A percentile compares a stretch with the other conserved stretches of the same genome.
phyloP scores from a whole-genome alignment of 2,113 vertebrate genomes.

The Pimephales promelas region DNA sequence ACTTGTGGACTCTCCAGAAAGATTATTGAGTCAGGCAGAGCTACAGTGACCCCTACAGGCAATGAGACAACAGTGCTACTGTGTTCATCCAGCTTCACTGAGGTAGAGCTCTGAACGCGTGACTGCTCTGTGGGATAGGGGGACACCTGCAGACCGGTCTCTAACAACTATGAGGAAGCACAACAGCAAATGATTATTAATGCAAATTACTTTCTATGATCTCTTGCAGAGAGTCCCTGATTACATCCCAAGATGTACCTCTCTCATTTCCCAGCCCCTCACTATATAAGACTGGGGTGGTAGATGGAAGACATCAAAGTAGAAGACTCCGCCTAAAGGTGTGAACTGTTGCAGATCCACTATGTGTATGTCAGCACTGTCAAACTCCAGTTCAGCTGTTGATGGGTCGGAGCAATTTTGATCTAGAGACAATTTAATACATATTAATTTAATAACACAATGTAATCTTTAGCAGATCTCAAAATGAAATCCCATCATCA shows the following conservation, averaged over 20 bases:
- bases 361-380: not conserved
- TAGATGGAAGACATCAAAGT: constrained; percentile 77
- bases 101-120: constrained; percentile 34
- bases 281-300: constrained; percentile 77
- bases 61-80: constrained; percentile 26
- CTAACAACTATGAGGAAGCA: constrained; percentile 69
- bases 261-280: constrained; percentile 81
- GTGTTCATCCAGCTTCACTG: constrained; percentile 54
- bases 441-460: not conserved
- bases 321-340: constrained; percentile 84
- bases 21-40: constrained; percentile 70
- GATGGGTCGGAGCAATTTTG: constrained; percentile 29
- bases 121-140: constrained; percentile 67
- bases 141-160: constrained; percentile 75
- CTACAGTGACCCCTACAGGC: constrained; percentile 74
- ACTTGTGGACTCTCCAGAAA: constrained; percentile 83
- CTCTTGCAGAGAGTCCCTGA: not conserved
- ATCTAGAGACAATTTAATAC: constrained; percentile 53
- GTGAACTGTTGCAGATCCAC: constrained; percentile 81
- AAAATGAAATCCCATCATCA: not conserved
- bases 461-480: not conserved
- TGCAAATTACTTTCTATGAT: not conserved
- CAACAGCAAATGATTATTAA: not conserved
- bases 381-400: not conserved
- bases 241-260: constrained; percentile 69